A percentile compares a stretch with the other conserved stretches of the same genome.
Conservation (phyloP, 2,888 invertebrate genomes). For the Ischnus inquisitorius region DNA sequence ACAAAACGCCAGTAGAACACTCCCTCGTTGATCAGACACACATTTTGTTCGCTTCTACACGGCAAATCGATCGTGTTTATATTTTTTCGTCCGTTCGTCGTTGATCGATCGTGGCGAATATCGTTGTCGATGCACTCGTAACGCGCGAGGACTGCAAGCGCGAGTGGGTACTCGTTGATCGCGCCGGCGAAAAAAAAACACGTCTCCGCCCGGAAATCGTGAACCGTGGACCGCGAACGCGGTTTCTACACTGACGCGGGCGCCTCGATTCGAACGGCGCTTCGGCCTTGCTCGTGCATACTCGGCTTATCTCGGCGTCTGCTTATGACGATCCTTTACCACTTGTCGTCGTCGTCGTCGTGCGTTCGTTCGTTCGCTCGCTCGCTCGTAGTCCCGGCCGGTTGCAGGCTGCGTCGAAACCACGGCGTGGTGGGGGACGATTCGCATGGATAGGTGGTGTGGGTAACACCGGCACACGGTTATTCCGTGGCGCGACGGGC, state of each 20-base stretch:
- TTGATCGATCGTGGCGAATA: neutral
- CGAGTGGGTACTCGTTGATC: neutral
- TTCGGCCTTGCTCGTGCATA: constrained; percentile 82
- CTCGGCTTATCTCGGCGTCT: constrained; percentile 76
- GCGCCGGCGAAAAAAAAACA: constrained; percentile 75
- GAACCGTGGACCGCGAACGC: constrained; percentile 85
- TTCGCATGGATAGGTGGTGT: constrained; percentile 34
- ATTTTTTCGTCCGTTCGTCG: constrained; percentile 15
- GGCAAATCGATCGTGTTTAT: neutral
- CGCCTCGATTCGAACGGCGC: constrained; percentile 83
- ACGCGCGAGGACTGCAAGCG: neutral
- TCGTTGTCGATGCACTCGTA: neutral
- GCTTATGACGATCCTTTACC: constrained; percentile 76
- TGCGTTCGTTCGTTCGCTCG: neutral
- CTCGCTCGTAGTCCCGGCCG: constrained; percentile 11
- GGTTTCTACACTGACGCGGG: constrained; percentile 85
- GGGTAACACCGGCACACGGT: constrained; percentile 25
- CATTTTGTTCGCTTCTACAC: neutral
- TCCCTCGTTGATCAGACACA: constrained; percentile 8
- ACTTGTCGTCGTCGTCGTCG: constrained; percentile 66
- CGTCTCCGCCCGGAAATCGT: constrained; percentile 79
- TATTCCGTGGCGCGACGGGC: constrained; percentile 3
- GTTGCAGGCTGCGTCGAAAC: constrained; percentile 29
- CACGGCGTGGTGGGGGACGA: constrained; percentile 45
- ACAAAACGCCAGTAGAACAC: neutral